Evolutionary conservation across 2,888 invertebrate species (phyloP).

Genomic region (Mimas tiliae): DNA sequence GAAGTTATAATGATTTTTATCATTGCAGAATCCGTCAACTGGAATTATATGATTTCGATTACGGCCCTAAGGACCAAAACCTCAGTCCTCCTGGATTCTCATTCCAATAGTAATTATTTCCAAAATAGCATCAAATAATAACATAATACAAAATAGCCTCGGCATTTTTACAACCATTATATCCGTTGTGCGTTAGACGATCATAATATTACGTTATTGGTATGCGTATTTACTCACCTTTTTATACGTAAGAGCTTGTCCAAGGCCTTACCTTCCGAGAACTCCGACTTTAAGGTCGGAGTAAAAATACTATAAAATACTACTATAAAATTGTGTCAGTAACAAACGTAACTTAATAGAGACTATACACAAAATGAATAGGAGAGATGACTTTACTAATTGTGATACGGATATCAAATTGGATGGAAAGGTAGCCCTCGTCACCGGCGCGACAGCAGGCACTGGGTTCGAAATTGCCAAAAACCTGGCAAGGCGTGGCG

Average conservation of each 20-base stretch:
- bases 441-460: slow-evolving; percentile 69
- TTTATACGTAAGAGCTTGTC: neutral
- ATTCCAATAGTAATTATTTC: too few species aligned
- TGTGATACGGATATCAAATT: slow-evolving; percentile 57
- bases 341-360: slow-evolving; percentile 11
- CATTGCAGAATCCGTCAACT: too few species aligned
- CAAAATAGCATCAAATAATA: too few species aligned
- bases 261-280: neutral
- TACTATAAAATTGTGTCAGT: slow-evolving; percentile 33
- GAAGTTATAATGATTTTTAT: too few species aligned
- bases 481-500: slow-evolving; percentile 77
- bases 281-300: too few species aligned
- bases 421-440: slow-evolving; percentile 67
- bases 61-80: too few species aligned
- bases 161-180: neutral
- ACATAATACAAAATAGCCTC: too few species aligned
- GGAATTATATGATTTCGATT: too few species aligned
- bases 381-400: slow-evolving; percentile 54
- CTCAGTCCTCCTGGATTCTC: too few species aligned
- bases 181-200: neutral
- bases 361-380: slow-evolving; percentile 39
- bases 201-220: neutral
- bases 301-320: neutral
- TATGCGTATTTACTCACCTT: neutral
- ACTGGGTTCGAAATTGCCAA: slow-evolving; percentile 67